These are phyloP conservation scores for Nyctalus aviator DNA, from an alignment of 2,797 vertebrate genomes.

Conservation along the genomic window DNA sequence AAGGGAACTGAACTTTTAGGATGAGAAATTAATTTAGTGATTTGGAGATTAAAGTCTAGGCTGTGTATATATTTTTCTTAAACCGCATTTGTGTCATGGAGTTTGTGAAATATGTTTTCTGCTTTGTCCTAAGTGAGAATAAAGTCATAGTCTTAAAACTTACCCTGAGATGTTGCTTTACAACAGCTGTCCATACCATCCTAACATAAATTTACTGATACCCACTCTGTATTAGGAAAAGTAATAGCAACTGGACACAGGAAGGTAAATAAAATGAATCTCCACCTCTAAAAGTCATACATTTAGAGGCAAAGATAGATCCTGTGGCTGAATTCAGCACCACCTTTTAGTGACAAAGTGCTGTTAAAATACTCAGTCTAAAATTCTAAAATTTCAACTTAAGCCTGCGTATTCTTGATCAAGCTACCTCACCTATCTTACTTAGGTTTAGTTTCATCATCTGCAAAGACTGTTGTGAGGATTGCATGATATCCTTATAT, in stretches of 20 bases:
- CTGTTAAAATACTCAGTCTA: neutral
- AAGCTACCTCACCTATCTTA: neutral
- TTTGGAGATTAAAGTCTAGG: slow-evolving; percentile 45
- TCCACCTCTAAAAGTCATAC: fast-evolving
- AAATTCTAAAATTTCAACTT: neutral
- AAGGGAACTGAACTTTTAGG: slow-evolving; percentile 26
- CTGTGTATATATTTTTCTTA: neutral
- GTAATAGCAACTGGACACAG: too few species aligned
- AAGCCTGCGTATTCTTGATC: neutral
- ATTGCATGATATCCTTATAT: neutral
- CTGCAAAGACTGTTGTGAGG: neutral
- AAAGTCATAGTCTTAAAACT: neutral
- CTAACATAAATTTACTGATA: neutral
- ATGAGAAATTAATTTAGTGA: neutral
- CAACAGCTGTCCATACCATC: neutral
- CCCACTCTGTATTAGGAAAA: neutral
- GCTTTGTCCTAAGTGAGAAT: neutral
- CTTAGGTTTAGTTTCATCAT: neutral
- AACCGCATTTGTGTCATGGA: neutral
- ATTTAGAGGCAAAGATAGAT: neutral
- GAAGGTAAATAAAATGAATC: neutral
- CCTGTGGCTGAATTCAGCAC: neutral
- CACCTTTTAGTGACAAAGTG: neutral
- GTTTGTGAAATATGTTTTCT: slow-evolving; percentile 17
- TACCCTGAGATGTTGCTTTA: neutral